These are phyloP conservation scores for Pteronura brasiliensis DNA, from an alignment of 2,113 vertebrate genomes.

Conservation along the genomic window DNA sequence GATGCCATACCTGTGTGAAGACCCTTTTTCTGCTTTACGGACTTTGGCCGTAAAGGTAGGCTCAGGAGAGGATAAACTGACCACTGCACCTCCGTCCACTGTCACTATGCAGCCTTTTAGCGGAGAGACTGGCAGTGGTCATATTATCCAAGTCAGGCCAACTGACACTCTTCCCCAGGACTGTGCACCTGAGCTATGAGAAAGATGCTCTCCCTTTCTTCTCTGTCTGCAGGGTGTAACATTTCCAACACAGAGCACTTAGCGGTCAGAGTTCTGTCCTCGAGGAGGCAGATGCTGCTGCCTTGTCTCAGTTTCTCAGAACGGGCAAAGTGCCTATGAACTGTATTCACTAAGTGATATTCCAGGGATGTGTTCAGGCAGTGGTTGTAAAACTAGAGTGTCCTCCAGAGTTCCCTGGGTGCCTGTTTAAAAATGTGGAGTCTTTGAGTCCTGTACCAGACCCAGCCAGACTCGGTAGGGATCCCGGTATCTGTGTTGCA, in stretches of 20 bases:
- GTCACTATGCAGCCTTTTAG: not conserved
- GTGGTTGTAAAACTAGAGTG: not conserved
- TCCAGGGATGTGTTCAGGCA: slow-evolving; percentile 25
- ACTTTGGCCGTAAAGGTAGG: not conserved
- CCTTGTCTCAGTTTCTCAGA: not conserved
- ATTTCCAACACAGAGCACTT: not conserved
- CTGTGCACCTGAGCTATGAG: not conserved
- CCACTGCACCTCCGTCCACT: not conserved
- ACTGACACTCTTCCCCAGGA: not conserved
- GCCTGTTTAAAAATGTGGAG: slow-evolving; percentile 18
- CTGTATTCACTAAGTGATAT: slow-evolving; percentile 40
- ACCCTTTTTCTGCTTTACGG: not conserved
- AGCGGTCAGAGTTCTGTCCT: not conserved
- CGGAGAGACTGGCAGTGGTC: not conserved
- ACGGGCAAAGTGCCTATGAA: not conserved
- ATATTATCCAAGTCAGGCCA: not conserved
- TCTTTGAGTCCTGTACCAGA: not conserved
- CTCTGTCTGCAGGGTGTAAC: not conserved
- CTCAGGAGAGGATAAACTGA: not conserved
- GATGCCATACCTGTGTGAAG: not conserved
- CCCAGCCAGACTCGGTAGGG: not conserved
- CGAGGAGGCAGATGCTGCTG: not conserved
- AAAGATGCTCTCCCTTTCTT: not conserved
- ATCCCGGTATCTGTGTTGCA: not conserved
- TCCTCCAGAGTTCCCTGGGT: not conserved